phyloP scores from a whole-genome alignment of 2,113 vertebrate genomes.

The Oryzias celebensis region DNA sequence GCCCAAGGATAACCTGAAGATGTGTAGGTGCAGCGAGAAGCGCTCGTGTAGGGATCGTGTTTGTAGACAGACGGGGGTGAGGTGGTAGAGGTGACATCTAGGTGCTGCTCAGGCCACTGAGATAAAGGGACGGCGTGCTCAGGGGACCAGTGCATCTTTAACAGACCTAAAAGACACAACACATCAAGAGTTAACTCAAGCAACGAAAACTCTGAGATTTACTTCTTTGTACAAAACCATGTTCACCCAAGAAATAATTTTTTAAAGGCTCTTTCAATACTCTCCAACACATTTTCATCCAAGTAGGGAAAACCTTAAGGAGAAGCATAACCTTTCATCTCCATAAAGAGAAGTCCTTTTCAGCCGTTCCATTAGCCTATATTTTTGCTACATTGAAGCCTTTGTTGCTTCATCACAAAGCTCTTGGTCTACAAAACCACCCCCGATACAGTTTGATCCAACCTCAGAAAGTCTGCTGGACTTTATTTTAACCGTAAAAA shows the following conservation, averaged over 20 bases:
- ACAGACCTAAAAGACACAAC: constrained; percentile 73
- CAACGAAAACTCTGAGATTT: not conserved
- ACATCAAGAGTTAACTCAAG: constrained; percentile 13
- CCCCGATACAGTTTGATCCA: constrained; percentile 72
- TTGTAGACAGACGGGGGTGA: constrained; percentile 89
- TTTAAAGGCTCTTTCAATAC: constrained; percentile 35
- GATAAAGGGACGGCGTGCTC: constrained; percentile 92
- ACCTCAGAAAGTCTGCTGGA: constrained; percentile 65
- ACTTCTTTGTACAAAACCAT: too few species aligned
- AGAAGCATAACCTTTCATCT: constrained; percentile 65
- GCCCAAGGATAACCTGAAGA: constrained; percentile 88
- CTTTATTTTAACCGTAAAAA: not conserved
- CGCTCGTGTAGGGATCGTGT: constrained; percentile 80
- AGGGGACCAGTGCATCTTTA: constrained; percentile 99
- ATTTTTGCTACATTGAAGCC: constrained; percentile 68
- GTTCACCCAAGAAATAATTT: constrained; percentile 13
- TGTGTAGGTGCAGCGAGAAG: constrained; percentile 83
- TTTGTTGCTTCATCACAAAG: constrained; percentile 70
- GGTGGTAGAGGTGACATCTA: constrained; percentile 94
- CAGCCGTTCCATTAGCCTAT: constrained; percentile 43
- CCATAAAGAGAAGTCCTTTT: constrained; percentile 70
- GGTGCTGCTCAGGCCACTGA: constrained; percentile 97
- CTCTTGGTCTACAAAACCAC: constrained; percentile 65
- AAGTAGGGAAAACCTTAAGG: constrained; percentile 54
- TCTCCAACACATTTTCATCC: constrained; percentile 26